Percentiles rank a stretch among this genome's conserved stretches.
These are phyloP conservation scores for Tuberolachnus salignus DNA, from an alignment of 2,888 invertebrate species.

Conservation along the genomic window DNA sequence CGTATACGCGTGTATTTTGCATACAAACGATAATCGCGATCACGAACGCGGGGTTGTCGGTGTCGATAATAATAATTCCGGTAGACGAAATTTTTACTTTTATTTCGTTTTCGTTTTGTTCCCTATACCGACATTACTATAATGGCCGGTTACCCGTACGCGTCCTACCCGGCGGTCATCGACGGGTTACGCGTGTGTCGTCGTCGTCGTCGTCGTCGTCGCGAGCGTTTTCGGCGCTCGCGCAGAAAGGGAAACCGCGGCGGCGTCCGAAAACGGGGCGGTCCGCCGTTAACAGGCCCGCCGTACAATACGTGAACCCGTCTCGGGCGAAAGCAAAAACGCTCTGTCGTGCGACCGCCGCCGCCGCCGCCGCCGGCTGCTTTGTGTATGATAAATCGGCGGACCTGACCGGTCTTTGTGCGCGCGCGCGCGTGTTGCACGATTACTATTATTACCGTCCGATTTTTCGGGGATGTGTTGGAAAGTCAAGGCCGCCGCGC, in stretches of 20 bases:
- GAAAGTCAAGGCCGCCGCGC: conserved; percentile 48
- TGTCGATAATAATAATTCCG: not conserved
- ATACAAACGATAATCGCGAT: too few species aligned
- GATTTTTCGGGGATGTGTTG: conserved; percentile 44
- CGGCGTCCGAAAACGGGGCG: conserved; percentile 1
- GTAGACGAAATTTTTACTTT: not conserved
- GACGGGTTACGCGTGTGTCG: too few species aligned
- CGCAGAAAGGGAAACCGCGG: conserved; percentile 29
- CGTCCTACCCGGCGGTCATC: too few species aligned
- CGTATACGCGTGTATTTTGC: too few species aligned
- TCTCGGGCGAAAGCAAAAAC: conserved; percentile 43
- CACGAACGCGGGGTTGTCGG: too few species aligned
- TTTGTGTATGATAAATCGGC: too few species aligned
- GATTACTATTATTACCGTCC: not conserved
- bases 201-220: too few species aligned
- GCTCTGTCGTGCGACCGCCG: not conserved
- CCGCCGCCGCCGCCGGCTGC: too few species aligned
- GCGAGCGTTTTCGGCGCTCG: too few species aligned
- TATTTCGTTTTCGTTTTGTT: conserved; percentile 6
- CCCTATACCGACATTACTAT: too few species aligned
- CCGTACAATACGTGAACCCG: conserved; percentile 4
- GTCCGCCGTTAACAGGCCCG: not conserved
- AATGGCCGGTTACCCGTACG: too few species aligned
- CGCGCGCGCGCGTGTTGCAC: not conserved
- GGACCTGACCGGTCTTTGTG: too few species aligned